A percentile compares a stretch with the other conserved stretches of the same genome.
phyloP scores from a whole-genome alignment of 1,140 invertebrate species.

The Vanessa tameamea region DNA sequence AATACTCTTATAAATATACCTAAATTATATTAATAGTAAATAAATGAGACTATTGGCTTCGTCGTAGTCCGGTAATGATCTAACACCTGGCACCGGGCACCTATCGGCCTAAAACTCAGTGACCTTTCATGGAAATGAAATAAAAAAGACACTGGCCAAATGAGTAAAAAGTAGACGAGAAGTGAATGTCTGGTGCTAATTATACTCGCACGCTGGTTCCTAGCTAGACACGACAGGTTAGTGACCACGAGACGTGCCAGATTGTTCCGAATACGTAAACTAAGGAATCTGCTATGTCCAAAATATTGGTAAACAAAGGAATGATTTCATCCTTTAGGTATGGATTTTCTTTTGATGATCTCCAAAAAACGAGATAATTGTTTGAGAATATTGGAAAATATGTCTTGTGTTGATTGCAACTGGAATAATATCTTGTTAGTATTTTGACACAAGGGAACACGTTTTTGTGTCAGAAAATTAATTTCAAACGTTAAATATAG shows the following conservation, averaged over 20 bases:
- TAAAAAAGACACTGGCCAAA: conserved; percentile 21
- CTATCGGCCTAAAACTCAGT: background rate
- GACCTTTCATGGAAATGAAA: background rate
- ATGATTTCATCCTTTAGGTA: background rate
- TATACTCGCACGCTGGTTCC: conserved; percentile 41
- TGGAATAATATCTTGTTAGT: no score
- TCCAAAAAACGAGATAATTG: no score
- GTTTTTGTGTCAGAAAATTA: no score
- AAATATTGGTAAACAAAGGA: background rate
- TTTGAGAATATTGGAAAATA: no score
- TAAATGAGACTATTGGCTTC: background rate
- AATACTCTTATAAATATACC: background rate
- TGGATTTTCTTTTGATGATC: no score
- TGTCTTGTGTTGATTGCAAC: no score
- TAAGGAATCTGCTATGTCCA: background rate
- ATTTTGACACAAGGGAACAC: no score
- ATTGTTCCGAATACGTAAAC: background rate
- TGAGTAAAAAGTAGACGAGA: conserved; percentile 12
- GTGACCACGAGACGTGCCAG: conserved; percentile 34
- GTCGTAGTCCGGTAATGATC: background rate
- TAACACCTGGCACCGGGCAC: background rate
- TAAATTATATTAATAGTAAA: no score
- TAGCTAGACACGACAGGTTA: conserved; percentile 37
- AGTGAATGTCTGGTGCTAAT: conserved; percentile 47
- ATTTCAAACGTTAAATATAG: no score